A percentile compares a stretch with the other conserved stretches of the same genome.
These are phyloP conservation scores for Elachura formosa DNA, from an alignment of 2,113 vertebrate species.

Conservation along the genomic window DNA sequence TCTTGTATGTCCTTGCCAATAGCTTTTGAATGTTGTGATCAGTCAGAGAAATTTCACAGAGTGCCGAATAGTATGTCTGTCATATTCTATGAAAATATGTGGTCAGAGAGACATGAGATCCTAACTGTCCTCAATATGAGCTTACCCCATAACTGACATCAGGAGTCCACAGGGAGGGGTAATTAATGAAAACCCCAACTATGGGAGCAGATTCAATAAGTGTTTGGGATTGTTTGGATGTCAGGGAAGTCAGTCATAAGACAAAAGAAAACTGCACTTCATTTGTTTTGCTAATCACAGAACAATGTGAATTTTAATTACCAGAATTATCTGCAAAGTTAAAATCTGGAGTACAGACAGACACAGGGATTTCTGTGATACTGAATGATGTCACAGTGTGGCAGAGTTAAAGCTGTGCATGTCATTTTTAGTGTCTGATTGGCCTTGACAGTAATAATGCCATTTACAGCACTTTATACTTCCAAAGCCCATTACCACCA, in stretches of 20 bases:
- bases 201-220: not conserved
- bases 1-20: not conserved
- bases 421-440: conserved; percentile 3
- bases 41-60: not conserved
- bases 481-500: conserved; percentile 22
- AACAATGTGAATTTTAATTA: not conserved
- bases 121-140: not conserved
- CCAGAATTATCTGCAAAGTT: not conserved
- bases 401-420: not conserved
- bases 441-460: not conserved
- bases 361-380: not conserved
- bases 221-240: not conserved
- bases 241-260: not conserved
- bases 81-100: not conserved
- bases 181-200: not conserved
- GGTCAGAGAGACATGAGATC: not conserved
- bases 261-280: not conserved
- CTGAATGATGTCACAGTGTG: not conserved
- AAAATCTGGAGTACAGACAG: not conserved
- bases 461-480: conserved; percentile 13
- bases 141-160: not conserved
- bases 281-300: not conserved
- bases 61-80: not conserved
- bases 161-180: not conserved
- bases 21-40: not conserved